phyloP scores from a whole-genome alignment of 2,797 vertebrate species.

The Bovichtus diacanthus region DNA sequence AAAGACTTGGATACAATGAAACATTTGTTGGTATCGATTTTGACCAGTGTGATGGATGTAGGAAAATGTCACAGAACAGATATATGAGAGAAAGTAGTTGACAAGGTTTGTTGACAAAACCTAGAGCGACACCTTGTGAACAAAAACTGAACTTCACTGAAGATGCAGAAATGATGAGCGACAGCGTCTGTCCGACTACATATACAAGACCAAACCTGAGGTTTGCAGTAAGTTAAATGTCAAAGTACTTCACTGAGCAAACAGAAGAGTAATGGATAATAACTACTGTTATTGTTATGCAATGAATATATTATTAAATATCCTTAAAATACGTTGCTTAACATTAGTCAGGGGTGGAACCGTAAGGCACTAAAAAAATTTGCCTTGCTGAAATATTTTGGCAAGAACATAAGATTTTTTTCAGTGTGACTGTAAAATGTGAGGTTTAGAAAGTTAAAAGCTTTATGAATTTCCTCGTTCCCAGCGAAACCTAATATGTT shows the following conservation, averaged over 20 bases:
- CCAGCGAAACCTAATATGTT: too few species aligned
- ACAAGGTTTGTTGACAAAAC: constrained; percentile 19
- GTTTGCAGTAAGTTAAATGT: constrained; percentile 36
- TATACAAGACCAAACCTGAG: constrained; percentile 37
- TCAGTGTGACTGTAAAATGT: too few species aligned
- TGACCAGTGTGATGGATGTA: neutral
- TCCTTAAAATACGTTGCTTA: too few species aligned
- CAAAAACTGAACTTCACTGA: constrained; percentile 25
- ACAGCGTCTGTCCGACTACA: constrained; percentile 28
- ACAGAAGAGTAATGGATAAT: constrained; percentile 23
- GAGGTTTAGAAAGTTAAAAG: too few species aligned
- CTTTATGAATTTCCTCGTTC: too few species aligned
- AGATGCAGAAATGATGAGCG: neutral
- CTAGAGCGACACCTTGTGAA: constrained; percentile 10
- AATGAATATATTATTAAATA: too few species aligned
- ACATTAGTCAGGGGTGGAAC: too few species aligned
- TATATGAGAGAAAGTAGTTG: neutral
- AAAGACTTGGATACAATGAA: neutral
- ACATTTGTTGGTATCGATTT: neutral
- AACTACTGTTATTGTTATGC: too few species aligned
- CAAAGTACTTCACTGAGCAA: constrained; percentile 30
- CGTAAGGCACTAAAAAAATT: too few species aligned
- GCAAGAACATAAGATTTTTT: too few species aligned
- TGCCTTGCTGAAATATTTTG: too few species aligned
- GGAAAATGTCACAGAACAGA: neutral